Conservation (phyloP, 2,113 vertebrate genomes). For the Misgurnus mizolepis region DNA sequence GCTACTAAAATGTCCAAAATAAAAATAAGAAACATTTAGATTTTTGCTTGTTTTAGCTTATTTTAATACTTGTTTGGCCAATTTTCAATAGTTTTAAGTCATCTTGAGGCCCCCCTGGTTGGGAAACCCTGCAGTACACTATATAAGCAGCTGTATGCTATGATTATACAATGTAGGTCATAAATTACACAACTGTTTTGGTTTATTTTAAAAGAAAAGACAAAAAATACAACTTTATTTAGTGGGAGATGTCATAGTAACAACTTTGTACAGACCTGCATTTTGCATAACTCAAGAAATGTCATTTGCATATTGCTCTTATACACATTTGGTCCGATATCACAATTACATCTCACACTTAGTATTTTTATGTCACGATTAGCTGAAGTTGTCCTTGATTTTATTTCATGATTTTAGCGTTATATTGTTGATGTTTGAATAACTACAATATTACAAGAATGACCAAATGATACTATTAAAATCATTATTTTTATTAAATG, state of each 20-base stretch:
- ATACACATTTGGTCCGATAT: constrained; percentile 48
- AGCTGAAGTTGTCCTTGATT: constrained; percentile 9
- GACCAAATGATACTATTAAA: constrained; percentile 16
- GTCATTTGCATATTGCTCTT: constrained; percentile 43
- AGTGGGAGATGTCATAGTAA: constrained; percentile 21
- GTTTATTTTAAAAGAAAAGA: too few relatives aligned
- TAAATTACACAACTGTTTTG: too few relatives aligned
- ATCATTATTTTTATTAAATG: constrained; percentile 33
- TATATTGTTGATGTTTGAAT: not conserved
- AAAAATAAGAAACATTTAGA: too few relatives aligned
- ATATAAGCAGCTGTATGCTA: too few relatives aligned
- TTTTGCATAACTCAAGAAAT: not conserved
- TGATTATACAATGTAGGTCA: too few relatives aligned
- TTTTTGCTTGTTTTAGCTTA: too few relatives aligned
- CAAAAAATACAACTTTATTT: constrained; percentile 46
- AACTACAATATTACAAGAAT: constrained; percentile 6
- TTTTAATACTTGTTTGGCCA: too few relatives aligned
- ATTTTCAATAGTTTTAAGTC: too few relatives aligned
- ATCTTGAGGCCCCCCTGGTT: too few relatives aligned
- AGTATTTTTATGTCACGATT: constrained; percentile 55
- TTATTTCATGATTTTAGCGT: not conserved
- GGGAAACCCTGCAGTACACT: too few relatives aligned
- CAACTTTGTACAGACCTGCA: constrained; percentile 23
- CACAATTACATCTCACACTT: not conserved
- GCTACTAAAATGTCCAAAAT: too few relatives aligned